Base-by-base conservation (phyloP, 2,113 vertebrate genomes). In the Excalfactoria chinensis region DNA sequence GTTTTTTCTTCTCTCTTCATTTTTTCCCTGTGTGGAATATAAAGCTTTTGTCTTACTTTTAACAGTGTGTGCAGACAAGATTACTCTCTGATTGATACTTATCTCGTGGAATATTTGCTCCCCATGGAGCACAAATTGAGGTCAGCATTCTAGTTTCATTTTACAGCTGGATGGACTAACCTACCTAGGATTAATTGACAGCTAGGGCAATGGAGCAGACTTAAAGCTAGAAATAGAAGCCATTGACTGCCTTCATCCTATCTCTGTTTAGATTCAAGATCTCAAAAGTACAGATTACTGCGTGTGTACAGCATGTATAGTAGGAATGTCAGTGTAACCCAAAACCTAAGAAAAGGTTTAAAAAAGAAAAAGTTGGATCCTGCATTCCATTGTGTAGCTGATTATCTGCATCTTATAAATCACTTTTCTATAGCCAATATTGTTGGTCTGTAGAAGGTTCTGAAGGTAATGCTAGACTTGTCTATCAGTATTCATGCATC, bases 11-110 rank as follows among this genome's bases (percentile, higher is more conserved):
- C 46, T 68, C 28, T 69, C 64, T 74, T 90, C 28, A 3, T 49
- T 72, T 78, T 49, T 15, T 44, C 77, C 58, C 73, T 20, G 53
- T 66, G 67, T 41, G 80, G 44, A 66, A 62, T 60, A 41, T 48
- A 75, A 88, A 90, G 53, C 69, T 68, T 76, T 81, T 77, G 69
- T 64, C 53, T 64, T 71, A 11, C 56, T 91, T 95, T 84, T 81
- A 66, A 66, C 41, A n/a, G 35, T 86, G 43, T 75, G 49, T 90
- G 88, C 53, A 60, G 77, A 58, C 77, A 75, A 79, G 71, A 86
- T 60, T 73, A 51, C n/a, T 34, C 70, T 84, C 3, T 8, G 19
- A 13, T 35, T 53, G 81, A 68, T 74, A 34, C 25, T 80, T 72
- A 51, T 37, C 67, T 75, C 18, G 18, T 48, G 60, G 46, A 84